phyloP scores from a whole-genome alignment of 2,797 vertebrate species.

The Gymnothorax reevesii region DNA sequence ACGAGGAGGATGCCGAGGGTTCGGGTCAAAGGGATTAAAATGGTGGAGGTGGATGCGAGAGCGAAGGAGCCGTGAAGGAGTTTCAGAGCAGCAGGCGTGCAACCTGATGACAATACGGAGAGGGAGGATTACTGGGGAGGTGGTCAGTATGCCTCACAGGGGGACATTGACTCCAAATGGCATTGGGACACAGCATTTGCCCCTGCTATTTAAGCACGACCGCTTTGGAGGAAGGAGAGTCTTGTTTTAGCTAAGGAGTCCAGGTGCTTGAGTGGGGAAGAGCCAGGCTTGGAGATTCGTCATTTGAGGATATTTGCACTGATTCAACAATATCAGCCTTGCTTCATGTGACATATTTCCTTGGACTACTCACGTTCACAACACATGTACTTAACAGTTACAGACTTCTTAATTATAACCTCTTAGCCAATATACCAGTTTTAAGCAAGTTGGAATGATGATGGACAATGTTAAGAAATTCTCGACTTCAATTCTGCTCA shows the following conservation, averaged over 20 bases:
- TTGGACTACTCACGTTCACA: too few relatives aligned
- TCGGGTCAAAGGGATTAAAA: slow-evolving; percentile 80
- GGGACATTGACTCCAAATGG: slow-evolving; percentile 68
- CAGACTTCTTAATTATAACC: neutral
- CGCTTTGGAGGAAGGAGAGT: slow-evolving; percentile 61
- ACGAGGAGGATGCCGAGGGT: slow-evolving; percentile 66
- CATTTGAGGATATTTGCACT: neutral
- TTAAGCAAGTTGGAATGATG: neutral
- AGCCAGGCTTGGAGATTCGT: slow-evolving; percentile 3
- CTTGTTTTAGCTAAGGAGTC: slow-evolving; percentile 21
- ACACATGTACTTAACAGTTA: neutral
- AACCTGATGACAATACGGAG: slow-evolving; percentile 71
- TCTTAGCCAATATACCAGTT: neutral
- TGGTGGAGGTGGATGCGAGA: slow-evolving; percentile 74
- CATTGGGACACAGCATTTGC: slow-evolving; percentile 73
- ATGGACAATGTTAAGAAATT: neutral
- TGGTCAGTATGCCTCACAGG: slow-evolving; percentile 61
- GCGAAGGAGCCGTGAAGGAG: slow-evolving; percentile 64
- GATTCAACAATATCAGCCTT: slow-evolving; percentile 29
- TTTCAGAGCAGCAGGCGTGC: slow-evolving; percentile 70
- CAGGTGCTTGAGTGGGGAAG: neutral
- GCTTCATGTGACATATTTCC: neutral
- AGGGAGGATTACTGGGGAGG: slow-evolving; percentile 73
- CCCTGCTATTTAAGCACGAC: slow-evolving; percentile 67
- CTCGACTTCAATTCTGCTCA: neutral